Base-by-base conservation (phyloP, 2,113 vertebrate species). In the Ammodytes dubius region DNA sequence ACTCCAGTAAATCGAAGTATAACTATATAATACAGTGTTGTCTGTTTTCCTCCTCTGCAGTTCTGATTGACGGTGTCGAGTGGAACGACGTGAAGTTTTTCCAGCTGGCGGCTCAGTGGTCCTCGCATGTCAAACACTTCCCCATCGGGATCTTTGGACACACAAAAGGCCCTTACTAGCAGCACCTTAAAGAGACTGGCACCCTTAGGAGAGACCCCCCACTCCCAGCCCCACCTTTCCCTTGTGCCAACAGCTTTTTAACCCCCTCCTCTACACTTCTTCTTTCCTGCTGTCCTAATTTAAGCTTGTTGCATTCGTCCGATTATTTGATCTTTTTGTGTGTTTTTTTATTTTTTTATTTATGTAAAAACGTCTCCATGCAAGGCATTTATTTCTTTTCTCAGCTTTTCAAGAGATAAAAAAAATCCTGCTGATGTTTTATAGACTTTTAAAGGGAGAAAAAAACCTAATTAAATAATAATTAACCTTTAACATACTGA, bases 81-180 rank as follows among this genome's bases (percentile, higher is more conserved):
- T 99, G 98, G 98, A 98, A 97, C 1, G 98, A 99, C 0, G 98
- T 99, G 66, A 99, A 99, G 95, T 99, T 99, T 93, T 99, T 99
- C 93, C 98, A 99, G 94, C 94, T 99, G 87, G 98, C 98, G 2
- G 98, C 98, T 13, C 98, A 99, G 92, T 99, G 98, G 98, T 99
- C 98, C 6, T 99, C 98, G 46, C 98, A 99, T 0, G 98, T 99
- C 92, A 99, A 99, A 92, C 97, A 99, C 94, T 99, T 99, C 91
- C 98, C 98, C 77, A 97, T 99, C 85, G 99, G 97, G 89, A 95
- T 97, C 89, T 99, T 99, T 69, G 97, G 97, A 93, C 97, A 97
- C 95, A 93, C 96, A 17, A 99, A 99, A 94, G 94, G 96, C 74
- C 92, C 96, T 56, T 97, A 96, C 94, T 98, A 96, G 82, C 73